Evolutionary conservation across 53 echinoderm and acorn worm species (phyloP).

Genomic region (Paracentrotus lividus): DNA sequence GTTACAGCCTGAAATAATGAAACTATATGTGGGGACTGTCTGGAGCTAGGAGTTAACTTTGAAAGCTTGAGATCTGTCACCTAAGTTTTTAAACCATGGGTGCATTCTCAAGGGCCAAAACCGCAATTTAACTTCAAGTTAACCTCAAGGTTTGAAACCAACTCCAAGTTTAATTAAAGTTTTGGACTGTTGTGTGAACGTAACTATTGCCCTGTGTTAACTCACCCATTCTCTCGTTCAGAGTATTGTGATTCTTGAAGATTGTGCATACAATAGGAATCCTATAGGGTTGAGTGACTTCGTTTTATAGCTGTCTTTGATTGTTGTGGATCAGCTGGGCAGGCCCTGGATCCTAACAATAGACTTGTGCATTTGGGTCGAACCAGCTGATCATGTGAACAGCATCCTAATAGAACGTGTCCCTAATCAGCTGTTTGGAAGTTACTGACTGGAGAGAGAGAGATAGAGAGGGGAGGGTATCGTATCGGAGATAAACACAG

Average conservation of each 20-base stretch:
- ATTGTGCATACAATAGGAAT: conserved; percentile 45
- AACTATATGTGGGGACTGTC: too few species aligned
- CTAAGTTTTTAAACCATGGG: too few species aligned
- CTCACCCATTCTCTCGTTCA: not conserved
- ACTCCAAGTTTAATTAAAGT: too few species aligned
- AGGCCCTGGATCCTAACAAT: conserved; percentile 30
- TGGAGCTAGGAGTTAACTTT: too few species aligned
- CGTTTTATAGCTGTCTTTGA: not conserved
- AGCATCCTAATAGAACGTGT: not conserved
- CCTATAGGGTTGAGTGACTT: not conserved
- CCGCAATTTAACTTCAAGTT: too few species aligned
- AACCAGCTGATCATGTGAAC: conserved; percentile 60
- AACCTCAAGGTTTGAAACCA: too few species aligned
- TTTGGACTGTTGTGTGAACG: too few species aligned
- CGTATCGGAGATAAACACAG: not conserved
- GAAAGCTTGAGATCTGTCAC: too few species aligned
- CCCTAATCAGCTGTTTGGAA: conserved; percentile 56
- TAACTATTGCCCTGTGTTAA: not conserved
- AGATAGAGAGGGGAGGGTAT: conserved; percentile 14
- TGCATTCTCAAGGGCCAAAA: too few species aligned
- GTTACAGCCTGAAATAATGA: too few species aligned
- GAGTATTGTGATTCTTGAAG: not conserved
- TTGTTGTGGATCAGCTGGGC: not conserved
- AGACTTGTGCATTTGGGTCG: not conserved
- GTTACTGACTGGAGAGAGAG: not conserved